Evolutionary conservation across 2,888 invertebrate genomes (phyloP).

Genomic region (Phortica magna): DNA sequence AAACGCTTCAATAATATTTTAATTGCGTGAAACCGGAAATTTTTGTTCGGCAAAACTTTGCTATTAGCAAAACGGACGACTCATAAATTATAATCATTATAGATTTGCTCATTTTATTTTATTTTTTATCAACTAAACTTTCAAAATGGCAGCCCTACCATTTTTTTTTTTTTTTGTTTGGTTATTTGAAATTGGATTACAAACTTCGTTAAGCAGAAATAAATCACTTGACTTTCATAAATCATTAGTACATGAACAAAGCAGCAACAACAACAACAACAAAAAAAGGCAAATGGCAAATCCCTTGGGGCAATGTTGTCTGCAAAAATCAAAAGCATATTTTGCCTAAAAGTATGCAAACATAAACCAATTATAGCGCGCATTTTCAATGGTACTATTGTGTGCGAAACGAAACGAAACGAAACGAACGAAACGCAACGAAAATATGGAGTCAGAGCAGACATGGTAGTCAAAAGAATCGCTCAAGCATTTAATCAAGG

Average conservation of each 20-base stretch:
- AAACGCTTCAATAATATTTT: neutral
- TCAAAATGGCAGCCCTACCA: slow-evolving; percentile 32
- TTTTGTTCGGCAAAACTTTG: neutral
- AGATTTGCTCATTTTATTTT: neutral
- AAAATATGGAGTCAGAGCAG: neutral
- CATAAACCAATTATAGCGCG: slow-evolving; percentile 60
- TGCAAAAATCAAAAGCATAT: slow-evolving; percentile 56
- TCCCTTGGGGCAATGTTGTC: slow-evolving; percentile 53
- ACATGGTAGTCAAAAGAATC: slow-evolving; percentile 50
- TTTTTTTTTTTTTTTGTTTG: too few species aligned
- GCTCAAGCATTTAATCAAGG: slow-evolving; percentile 59
- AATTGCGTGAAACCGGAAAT: neutral
- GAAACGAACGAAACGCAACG: neutral
- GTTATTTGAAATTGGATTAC: slow-evolving; percentile 51
- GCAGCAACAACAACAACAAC: neutral
- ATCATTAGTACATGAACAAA: slow-evolving; percentile 48
- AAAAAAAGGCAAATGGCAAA: slow-evolving; percentile 34
- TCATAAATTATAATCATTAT: slow-evolving; percentile 8
- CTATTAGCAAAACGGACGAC: neutral
- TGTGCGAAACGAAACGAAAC: neutral
- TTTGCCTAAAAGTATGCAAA: slow-evolving; percentile 62
- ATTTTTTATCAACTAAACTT: neutral
- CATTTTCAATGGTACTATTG: slow-evolving; percentile 17
- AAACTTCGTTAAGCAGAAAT: slow-evolving; percentile 57
- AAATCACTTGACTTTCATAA: slow-evolving; percentile 58